Evolutionary conservation across 2,797 vertebrate genomes (phyloP), one percentile per base, ranked within the genome.

Genomic region (Champsocephalus gunnari): DNA sequence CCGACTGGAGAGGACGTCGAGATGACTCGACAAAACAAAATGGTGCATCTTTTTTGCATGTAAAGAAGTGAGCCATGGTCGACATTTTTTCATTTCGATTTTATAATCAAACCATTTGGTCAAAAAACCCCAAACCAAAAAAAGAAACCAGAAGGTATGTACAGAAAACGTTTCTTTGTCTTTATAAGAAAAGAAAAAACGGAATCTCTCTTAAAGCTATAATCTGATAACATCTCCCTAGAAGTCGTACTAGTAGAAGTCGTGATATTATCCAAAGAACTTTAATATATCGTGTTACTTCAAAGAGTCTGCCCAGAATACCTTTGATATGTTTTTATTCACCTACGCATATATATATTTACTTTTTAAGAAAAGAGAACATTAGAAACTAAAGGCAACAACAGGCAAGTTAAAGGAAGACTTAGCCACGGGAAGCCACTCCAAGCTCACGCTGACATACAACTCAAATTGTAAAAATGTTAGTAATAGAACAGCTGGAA

Each of bases 331-430:
- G 94, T 94, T 88, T 90, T 86, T 83, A 78, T 86, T 89, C 78
- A 85, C 82, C 87, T 88, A 92, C 71, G 7, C 82, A 63, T 82
- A 59, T 49, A 24, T 63, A 32, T 50, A 10, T 72, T 48, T 45
- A 66, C 79, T 86, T 83, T 59, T 87, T 84, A 87, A 79, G 64
- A 87, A 92, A 93, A 94, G 84, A 90, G 61, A 89, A 90, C 68
- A 7, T 88, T 91, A 91, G 73, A 94, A 94, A 93, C 83, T 83
- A 94, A 95, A 94, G 94, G 95, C 94, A 95, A 94, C 93, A 93
- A 90, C 93, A 92, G 92, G 92, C 90, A 87, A 89, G 90, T 92
- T 90, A 90, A 93, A 92, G 88, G 89, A 86, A 77, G 80, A 92
- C 83, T 79, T 56, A 60, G 83, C 59, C 66, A 81, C 54, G 2